Evolutionary conservation across 1,140 invertebrate genomes (phyloP), one percentile per base, ranked within the genome.

Genomic region (Portunus trituberculatus): DNA sequence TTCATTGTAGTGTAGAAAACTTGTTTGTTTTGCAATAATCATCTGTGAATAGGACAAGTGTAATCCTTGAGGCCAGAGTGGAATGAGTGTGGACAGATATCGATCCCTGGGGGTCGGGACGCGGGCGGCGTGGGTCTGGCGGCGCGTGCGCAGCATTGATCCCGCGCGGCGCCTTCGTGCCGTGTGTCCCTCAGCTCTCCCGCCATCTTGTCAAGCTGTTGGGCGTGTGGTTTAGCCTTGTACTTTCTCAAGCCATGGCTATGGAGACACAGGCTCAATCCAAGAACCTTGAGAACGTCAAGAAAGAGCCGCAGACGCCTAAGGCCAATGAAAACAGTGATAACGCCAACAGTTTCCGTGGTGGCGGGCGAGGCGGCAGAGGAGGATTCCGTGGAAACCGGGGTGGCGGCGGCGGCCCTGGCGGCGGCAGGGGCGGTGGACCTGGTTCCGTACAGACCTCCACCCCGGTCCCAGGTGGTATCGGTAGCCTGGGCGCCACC

Each of bases 301-400:
- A 96, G 90, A 96, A 96, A 93, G 95, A 96, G 46, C 91, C 88
- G 25, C 93, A 94, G 76, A 94, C 93, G 32, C 95, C 93, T 4
- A 96, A 96, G 52, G 39, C 95, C 14, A 96, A 83, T 92, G 95
- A 96, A 46, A 96, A 96, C 88, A 84, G 95, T 48, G 93, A 94
- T 31, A 93, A 88, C 32, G 92, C 86, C 31, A 86, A 87, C 31
- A 94, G 90, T 82, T 96, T 96, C 95, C 94, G 96, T 29, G 96
- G 96, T 76, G 96, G 97, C 83, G 97, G 97, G 67, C 96, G 97
- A 93, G 96, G 97, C 91, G 97, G 97, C 86, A 96, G 97, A 76
- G 97, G 97, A 3, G 96, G 97, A 10, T 95, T 95, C 89, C 94
- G 96, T 46, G 96, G 96, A 59, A 96, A 97, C 29, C 96, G 97